phyloP scores from a whole-genome alignment of 2,113 vertebrate species.

The Xyliphius kryptos region DNA sequence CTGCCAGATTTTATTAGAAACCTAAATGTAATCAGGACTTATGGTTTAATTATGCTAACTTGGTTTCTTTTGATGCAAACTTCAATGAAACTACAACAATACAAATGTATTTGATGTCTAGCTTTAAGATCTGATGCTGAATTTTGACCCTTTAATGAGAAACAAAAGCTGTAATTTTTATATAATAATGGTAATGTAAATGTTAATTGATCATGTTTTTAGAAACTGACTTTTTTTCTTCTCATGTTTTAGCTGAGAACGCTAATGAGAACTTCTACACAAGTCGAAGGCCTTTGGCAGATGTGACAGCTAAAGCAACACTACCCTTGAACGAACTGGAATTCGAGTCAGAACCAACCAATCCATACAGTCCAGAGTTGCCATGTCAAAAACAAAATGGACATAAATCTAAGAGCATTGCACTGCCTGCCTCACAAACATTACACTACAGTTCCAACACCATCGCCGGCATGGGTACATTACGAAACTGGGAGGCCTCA shows the following conservation, averaged over 20 bases:
- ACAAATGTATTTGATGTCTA: too few relatives aligned
- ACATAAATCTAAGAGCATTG: conserved; percentile 73
- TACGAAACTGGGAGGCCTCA: conserved; percentile 77
- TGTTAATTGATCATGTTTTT: conserved; percentile 1
- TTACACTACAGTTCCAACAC: conserved; percentile 55
- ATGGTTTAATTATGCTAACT: too few relatives aligned
- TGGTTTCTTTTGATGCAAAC: too few relatives aligned
- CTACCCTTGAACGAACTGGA: conserved; percentile 81
- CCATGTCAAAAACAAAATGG: conserved; percentile 72
- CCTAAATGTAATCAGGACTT: too few relatives aligned
- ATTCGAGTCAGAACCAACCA: conserved; percentile 73
- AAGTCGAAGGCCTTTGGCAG: conserved; percentile 76
- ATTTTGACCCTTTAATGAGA: too few relatives aligned
- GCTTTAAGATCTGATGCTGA: too few relatives aligned
- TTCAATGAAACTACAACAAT: not conserved
- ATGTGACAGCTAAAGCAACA: conserved; percentile 78
- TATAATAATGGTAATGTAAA: not conserved
- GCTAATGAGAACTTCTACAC: conserved; percentile 83
- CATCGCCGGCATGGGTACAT: conserved; percentile 39
- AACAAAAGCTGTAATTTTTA: not conserved
- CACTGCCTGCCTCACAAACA: conserved; percentile 53
- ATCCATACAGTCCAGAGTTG: conserved; percentile 77
- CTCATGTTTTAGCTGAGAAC: conserved; percentile 77
- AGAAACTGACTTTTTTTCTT: conserved; percentile 21
- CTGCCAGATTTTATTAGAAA: too few relatives aligned